A percentile compares a stretch with the other conserved stretches of the same genome.
Conservation (phyloP, 2,113 vertebrate species). For the Grantiella picta region DNA sequence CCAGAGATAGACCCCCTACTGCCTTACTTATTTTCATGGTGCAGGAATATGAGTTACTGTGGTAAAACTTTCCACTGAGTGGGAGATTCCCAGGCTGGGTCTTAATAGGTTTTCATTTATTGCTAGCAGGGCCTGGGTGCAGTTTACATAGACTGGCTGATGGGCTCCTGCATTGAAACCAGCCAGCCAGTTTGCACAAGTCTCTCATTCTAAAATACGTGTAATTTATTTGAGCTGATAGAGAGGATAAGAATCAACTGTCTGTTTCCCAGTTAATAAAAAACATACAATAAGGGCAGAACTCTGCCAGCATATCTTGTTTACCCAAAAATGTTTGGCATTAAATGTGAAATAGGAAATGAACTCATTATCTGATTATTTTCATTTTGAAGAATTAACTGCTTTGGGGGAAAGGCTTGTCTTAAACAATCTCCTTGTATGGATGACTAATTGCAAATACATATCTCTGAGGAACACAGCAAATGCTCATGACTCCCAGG, state of each 20-base stretch:
- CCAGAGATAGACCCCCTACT: not conserved
- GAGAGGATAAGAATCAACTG: constrained; percentile 61
- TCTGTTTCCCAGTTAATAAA: constrained; percentile 71
- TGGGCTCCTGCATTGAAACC: not conserved
- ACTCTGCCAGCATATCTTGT: constrained; percentile 69
- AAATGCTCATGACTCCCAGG: not conserved
- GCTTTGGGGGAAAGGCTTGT: constrained; percentile 63
- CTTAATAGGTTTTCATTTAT: not conserved
- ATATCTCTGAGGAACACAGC: not conserved
- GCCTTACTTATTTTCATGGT: not conserved
- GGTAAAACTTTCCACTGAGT: not conserved
- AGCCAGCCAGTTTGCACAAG: constrained; percentile 51
- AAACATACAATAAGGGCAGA: constrained; percentile 69
- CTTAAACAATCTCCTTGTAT: constrained; percentile 50
- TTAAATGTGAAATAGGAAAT: constrained; percentile 75
- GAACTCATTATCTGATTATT: constrained; percentile 81
- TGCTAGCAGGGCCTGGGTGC: not conserved
- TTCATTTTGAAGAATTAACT: constrained; percentile 76
- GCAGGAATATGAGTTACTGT: not conserved
- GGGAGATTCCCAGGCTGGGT: not conserved
- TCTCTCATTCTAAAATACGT: constrained; percentile 34
- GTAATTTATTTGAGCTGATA: constrained; percentile 59
- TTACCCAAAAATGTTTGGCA: constrained; percentile 75
- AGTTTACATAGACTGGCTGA: not conserved
- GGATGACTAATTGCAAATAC: constrained; percentile 65